Percentiles rank a stretch among this genome's conserved stretches.
Evolutionary conservation across 1,140 invertebrate species (phyloP).

Genomic region (Hyposmocoma kahamanoa): DNA sequence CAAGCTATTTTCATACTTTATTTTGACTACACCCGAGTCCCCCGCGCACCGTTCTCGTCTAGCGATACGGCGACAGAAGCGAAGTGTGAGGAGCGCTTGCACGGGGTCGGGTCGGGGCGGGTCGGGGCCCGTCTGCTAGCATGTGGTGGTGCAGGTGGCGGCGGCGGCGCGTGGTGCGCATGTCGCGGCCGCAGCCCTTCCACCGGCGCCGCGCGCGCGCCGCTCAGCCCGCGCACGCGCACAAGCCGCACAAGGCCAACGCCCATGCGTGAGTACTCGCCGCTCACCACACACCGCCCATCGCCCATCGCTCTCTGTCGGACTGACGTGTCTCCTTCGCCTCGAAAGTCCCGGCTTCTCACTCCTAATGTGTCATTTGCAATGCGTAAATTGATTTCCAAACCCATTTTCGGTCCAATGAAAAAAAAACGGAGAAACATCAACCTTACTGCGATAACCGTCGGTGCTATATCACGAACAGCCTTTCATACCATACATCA

Average conservation of each 20-base stretch:
- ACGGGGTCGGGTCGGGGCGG: not conserved
- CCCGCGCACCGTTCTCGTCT: too few species aligned
- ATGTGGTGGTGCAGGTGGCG: slow-evolving; percentile 48
- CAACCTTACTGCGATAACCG: too few species aligned
- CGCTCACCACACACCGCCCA: slow-evolving; percentile 16
- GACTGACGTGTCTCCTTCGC: too few species aligned
- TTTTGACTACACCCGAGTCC: slow-evolving; percentile 8
- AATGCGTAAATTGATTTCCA: too few species aligned
- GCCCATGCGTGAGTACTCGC: slow-evolving; percentile 24
- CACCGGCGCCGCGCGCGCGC: slow-evolving; percentile 18
- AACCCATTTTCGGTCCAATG: too few species aligned
- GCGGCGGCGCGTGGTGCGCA: slow-evolving; percentile 39
- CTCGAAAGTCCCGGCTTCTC: too few species aligned
- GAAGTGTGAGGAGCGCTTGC: not conserved
- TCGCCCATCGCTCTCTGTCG: too few species aligned
- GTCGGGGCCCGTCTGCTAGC: slow-evolving; percentile 18
- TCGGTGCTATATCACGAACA: too few species aligned
- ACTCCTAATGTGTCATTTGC: too few species aligned
- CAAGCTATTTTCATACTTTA: slow-evolving; percentile 26
- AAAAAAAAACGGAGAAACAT: too few species aligned
- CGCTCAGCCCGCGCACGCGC: slow-evolving; percentile 12
- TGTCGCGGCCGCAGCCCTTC: slow-evolving; percentile 48
- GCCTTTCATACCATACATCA: too few species aligned
- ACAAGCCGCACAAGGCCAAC: slow-evolving; percentile 10
- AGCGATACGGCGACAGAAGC: too few species aligned